phyloP scores from a whole-genome alignment of 1,140 invertebrate genomes.

The Camponotus pennsylvanicus region DNA sequence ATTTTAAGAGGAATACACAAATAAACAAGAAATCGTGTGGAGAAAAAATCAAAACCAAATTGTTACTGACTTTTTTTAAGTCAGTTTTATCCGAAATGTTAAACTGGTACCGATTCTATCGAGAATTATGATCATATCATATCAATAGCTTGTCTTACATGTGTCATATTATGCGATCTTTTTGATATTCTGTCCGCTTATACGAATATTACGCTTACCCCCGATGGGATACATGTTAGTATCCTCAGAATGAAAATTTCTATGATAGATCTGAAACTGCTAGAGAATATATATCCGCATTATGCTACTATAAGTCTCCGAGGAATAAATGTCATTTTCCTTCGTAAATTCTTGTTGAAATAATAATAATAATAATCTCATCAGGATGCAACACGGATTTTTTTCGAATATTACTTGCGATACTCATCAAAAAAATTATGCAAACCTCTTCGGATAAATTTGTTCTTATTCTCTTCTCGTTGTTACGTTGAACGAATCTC shows the following conservation, averaged over 20 bases:
- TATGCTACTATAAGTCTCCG: not conserved
- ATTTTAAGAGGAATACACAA: not conserved
- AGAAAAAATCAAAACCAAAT: not conserved
- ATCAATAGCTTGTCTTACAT: conserved; percentile 5
- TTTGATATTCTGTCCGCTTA: conserved; percentile 29
- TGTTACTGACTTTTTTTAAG: not conserved
- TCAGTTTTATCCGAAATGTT: conserved; percentile 26
- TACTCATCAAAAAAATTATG: not conserved
- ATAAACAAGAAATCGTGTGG: not conserved
- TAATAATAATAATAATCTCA: not conserved
- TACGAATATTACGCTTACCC: not conserved
- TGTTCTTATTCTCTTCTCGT: not conserved
- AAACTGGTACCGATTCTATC: not conserved
- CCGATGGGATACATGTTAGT: conserved; percentile 5
- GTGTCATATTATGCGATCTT: conserved; percentile 25
- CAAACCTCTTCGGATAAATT: not conserved
- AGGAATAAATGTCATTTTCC: conserved; percentile 19
- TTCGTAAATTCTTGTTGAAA: not conserved
- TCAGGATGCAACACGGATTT: not conserved
- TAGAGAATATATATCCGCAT: conserved; percentile 10
- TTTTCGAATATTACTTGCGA: not conserved
- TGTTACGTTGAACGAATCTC: conserved; percentile 6
- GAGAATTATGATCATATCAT: conserved; percentile 30
- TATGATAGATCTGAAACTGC: conserved; percentile 32
- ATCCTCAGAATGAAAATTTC: conserved; percentile 29